Base-by-base conservation (phyloP, 2,113 vertebrate genomes). In the Motacilla alba region DNA sequence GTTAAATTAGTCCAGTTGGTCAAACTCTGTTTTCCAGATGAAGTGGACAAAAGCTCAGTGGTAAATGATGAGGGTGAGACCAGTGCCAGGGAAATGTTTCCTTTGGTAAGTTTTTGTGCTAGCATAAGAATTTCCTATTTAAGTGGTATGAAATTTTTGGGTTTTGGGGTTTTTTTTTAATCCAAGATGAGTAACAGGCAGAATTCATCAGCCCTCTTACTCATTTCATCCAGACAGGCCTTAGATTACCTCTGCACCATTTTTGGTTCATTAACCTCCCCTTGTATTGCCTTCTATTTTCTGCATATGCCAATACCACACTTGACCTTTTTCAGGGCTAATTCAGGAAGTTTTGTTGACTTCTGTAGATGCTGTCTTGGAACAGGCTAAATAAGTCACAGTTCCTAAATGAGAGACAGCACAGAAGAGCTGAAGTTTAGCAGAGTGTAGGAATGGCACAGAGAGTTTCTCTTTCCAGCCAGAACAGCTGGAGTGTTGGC, bases 261-360 rank as follows among this genome's bases (percentile, higher is more conserved):
- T 62, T 84, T 22, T 53, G 27, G 28, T n/a, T 52, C n/a, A 56
- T 30, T 56, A 47, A 30, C 14, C 26, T 63, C 35, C 39, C 15
- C 0, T 23, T 43, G 11, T n/a, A 9, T 20, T 43, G 33, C n/a
- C 11, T 46, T 16, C 2, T 66, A 26, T 17, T 37, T 47, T 11
- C 6, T 27, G 30, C 30, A 41, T 5, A 14, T n/a, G 21, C 19
- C 23, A 73, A 20, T 7, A 33, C 18, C 30, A 52, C 5, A 35
- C 24, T 47, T 1, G 1, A 7, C 13, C 11, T 24, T 76, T 39
- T 10, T 14, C 0, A 0, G 23, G 24, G 27, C 43, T 83, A n/a
- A 52, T 31, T 66, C 15, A 28, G 12, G 27, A 70, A 50, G 30
- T 56, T 83, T 43, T 63, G 31, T 39, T 56, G 30, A 28, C 18